phyloP scores from a whole-genome alignment of 2,113 vertebrate species.

The Acinonyx jubatus region DNA sequence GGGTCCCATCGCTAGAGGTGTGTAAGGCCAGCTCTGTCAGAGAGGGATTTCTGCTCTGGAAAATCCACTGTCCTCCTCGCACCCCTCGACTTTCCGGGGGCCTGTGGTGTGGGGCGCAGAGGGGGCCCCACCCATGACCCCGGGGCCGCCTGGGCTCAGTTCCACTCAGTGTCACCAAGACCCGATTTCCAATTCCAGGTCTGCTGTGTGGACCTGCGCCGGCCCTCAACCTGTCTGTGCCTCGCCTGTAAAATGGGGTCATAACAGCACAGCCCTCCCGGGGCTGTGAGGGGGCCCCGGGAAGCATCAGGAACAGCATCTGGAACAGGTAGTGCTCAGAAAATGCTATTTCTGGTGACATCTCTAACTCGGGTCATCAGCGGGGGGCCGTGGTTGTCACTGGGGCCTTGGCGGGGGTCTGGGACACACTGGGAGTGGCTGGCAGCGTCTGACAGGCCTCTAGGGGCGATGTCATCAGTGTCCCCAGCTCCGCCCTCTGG shows the following conservation, averaged over 20 bases:
- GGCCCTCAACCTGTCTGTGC: not conserved
- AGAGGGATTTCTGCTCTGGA: not conserved
- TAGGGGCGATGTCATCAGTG: not conserved
- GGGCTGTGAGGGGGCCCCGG: accelerated
- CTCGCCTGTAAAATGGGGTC: not conserved
- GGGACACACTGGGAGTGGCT: not conserved
- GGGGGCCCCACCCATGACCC: not conserved
- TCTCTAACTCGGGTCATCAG: not conserved
- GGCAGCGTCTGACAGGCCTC: not conserved
- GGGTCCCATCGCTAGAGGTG: accelerated
- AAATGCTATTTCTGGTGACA: not conserved
- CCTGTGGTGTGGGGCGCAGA: not conserved
- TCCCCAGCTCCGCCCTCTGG: not conserved
- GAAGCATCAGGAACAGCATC: not conserved
- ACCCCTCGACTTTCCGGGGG: not conserved
- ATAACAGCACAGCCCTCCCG: not conserved
- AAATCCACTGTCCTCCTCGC: not conserved
- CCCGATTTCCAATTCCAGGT: not conserved
- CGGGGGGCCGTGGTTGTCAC: not conserved
- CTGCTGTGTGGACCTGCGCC: not conserved
- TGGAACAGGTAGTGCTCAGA: not conserved
- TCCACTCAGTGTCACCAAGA: not conserved
- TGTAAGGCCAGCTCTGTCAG: not conserved
- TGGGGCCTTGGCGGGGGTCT: accelerated
- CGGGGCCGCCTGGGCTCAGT: not conserved